A percentile compares a stretch with the other conserved stretches of the same genome.
These are phyloP conservation scores for Xenopus petersii DNA, from an alignment of 2,797 vertebrate species.

Conservation along the genomic window DNA sequence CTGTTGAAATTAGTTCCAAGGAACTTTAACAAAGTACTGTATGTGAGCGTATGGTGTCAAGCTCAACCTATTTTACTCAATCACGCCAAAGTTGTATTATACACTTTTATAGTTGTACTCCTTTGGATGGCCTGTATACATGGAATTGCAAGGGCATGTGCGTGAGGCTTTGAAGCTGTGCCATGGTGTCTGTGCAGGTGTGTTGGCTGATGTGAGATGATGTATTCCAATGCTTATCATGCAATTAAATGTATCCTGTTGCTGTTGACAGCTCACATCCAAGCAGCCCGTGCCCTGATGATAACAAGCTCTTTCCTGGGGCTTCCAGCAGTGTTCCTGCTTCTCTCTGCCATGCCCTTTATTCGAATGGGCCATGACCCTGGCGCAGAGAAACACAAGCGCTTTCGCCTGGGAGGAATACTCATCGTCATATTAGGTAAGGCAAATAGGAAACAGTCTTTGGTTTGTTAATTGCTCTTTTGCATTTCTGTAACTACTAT, in stretches of 20 bases:
- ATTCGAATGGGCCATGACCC: conserved; percentile 83
- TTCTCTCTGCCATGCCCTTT: conserved; percentile 81
- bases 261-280: conserved; percentile 76
- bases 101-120: no score
- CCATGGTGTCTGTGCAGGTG: not conserved
- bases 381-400: conserved; percentile 73
- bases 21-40: no score
- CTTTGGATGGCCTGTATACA: no score
- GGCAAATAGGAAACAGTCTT: conserved; percentile 42
- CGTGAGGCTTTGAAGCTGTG: not conserved
- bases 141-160: no score
- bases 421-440: conserved; percentile 86
- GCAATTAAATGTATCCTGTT: conserved; percentile 16
- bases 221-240: conserved; percentile 27
- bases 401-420: conserved; percentile 77
- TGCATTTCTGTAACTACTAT: not conserved
- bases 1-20: no score
- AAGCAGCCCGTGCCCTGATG: conserved; percentile 89
- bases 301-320: conserved; percentile 83
- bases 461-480: not conserved
- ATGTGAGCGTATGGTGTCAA: no score
- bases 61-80: no score
- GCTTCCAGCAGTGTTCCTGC: conserved; percentile 79
- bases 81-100: no score
- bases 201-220: not conserved